Base-by-base conservation (phyloP, 2,113 vertebrate species). In the Corythornis madagascariensis region DNA sequence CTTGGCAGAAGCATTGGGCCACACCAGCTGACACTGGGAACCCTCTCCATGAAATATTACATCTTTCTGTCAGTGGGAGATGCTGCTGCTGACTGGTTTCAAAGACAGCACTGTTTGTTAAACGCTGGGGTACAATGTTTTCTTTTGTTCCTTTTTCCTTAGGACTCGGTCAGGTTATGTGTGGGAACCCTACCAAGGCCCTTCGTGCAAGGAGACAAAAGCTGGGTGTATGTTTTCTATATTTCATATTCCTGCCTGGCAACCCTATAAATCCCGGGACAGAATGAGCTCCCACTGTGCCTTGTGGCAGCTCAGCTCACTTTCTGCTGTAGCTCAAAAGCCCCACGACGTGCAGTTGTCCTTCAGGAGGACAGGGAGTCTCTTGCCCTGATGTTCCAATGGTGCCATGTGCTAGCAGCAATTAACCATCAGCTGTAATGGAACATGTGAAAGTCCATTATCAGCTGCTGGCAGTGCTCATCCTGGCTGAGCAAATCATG, bases 171-270 rank as follows among this genome's bases (percentile, higher is more conserved):
- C 98, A 94, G 21, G 97, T 99, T 61, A 98, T 99, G 64, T 99
- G 99, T 95, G 99, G 99, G 63, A 99, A 99, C 93, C 99, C 99
- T 7, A 97, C 98, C 83, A 98, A 98, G 96, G 99, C 98, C 57
- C 97, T 99, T 42, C 90, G 94, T 55, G 98, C 97, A 26, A 97
- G 97, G n/a, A 97, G 97, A 60, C 97, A 98, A 89, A 98, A 98
- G 88, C 74, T 98, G 60, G 97, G 96, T 96, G 99, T 99, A 97
- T 65, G 97, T 94, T 91, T 82, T 87, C 17, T 70, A 7, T 29
- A 14, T 22, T 78, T 94, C n/a, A 3, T 74, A 43, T 63, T 89
- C n/a, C 26, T 86, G 40, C 22, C 21, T 29, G 38, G 25, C 53
- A 33, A 67, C 9, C 28, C n/a, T 10, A 6, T 56, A 83, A 64